Conservation (phyloP, 2,113 vertebrate genomes). For the Cryptotis parvus region DNA sequence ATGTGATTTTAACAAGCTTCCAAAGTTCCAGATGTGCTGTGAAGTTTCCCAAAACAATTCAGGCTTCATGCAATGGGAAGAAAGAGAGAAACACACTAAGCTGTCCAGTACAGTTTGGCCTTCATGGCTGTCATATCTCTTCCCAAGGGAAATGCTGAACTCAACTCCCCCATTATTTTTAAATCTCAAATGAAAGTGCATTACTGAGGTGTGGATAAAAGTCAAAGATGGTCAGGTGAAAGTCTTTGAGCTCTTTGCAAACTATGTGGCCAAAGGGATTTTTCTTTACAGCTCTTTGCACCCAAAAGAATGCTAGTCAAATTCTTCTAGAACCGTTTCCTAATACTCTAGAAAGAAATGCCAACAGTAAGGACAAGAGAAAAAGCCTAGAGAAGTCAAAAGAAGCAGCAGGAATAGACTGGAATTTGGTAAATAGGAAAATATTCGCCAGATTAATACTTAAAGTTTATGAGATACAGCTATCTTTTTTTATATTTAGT, state of each 20-base stretch:
- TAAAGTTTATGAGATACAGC: neutral
- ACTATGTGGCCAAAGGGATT: neutral
- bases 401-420: neutral
- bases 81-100: neutral
- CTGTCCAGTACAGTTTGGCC: neutral
- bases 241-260: neutral
- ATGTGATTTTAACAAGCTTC: conserved; percentile 44
- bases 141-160: neutral
- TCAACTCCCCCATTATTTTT: neutral
- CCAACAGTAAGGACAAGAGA: neutral
- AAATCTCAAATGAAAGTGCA: neutral
- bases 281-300: neutral
- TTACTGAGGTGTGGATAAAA: neutral
- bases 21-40: conserved; percentile 57
- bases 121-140: neutral
- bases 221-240: neutral
- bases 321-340: neutral
- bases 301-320: neutral
- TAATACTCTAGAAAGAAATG: neutral
- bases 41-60: neutral
- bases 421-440: neutral
- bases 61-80: neutral
- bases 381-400: neutral
- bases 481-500: neutral
- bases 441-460: neutral